phyloP scores from a whole-genome alignment of 2,888 invertebrate species.

The Tinea trinotella region DNA sequence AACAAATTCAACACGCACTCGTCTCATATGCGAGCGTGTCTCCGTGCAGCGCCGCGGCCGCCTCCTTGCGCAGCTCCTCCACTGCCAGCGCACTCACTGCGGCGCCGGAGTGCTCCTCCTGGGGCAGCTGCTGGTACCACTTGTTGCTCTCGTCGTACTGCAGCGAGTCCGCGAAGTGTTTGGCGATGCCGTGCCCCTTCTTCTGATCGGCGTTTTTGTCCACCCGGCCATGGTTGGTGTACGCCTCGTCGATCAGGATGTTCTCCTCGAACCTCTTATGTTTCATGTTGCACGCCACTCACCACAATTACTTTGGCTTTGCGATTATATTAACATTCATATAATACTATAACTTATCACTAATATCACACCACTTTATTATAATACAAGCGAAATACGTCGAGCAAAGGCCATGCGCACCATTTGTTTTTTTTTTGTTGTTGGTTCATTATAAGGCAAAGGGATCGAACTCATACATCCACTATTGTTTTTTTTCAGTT shows the following conservation, averaged over 20 bases:
- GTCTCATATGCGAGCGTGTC: conserved; percentile 76
- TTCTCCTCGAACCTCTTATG: conserved; percentile 68
- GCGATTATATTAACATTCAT: no score
- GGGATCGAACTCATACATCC: no score
- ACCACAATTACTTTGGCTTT: conserved; percentile 22
- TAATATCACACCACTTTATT: no score
- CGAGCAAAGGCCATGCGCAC: no score
- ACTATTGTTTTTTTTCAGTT: no score
- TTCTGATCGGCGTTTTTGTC: conserved; percentile 62
- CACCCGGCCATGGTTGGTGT: conserved; percentile 52
- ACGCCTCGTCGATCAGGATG: conserved; percentile 61
- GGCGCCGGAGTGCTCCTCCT: conserved; percentile 52
- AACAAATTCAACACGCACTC: conserved; percentile 49
- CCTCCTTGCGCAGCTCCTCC: conserved; percentile 75
- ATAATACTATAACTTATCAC: no score
- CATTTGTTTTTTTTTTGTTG: no score
- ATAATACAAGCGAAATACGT: no score
- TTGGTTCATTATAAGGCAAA: no score
- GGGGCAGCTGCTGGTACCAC: conserved; percentile 76
- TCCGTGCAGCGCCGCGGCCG: conserved; percentile 75
- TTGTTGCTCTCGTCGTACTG: conserved; percentile 71
- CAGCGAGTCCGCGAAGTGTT: conserved; percentile 60
- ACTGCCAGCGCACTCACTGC: conserved; percentile 65
- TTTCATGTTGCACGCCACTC: conserved; percentile 58
- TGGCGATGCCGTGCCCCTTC: conserved; percentile 58